Conservation (phyloP, 2,113 vertebrate genomes). For the Pterocles orientalis region DNA sequence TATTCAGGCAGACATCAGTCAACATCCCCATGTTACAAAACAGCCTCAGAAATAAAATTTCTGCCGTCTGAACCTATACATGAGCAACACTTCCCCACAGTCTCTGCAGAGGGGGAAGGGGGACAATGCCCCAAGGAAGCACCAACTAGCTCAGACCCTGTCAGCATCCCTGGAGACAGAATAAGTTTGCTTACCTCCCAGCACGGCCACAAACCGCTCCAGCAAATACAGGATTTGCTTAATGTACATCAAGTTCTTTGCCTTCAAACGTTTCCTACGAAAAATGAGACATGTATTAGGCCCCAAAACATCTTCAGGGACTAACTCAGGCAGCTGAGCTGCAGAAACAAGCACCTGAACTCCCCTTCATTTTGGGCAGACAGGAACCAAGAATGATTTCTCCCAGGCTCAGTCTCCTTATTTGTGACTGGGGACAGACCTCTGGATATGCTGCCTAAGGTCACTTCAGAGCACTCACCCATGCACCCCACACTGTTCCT, state of each 20-base stretch:
- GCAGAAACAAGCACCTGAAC: not conserved
- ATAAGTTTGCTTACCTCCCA: conserved; percentile 84
- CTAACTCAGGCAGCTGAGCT: not conserved
- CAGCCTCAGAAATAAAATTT: not conserved
- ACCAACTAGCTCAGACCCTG: not conserved
- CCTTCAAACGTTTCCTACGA: conserved; percentile 89
- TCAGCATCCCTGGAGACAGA: no score
- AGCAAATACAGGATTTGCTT: conserved; percentile 94
- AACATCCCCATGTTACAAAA: not conserved
- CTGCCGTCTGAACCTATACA: not conserved
- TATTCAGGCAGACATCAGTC: not conserved
- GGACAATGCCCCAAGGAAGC: not conserved
- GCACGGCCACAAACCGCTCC: conserved; percentile 82
- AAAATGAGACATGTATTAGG: not conserved
- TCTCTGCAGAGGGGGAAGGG: not conserved
- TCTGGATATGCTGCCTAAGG: not conserved
- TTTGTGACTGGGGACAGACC: not conserved
- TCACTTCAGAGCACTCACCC: not conserved
- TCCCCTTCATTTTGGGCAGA: not conserved
- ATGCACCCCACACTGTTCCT: not conserved
- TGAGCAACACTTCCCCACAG: not conserved
- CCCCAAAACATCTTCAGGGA: not conserved
- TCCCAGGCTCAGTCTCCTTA: not conserved
- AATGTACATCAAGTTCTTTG: conserved; percentile 97
- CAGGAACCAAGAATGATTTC: not conserved